These are phyloP conservation scores for Zonitis immaculata DNA, from an alignment of 2,888 invertebrate species.

Conservation along the genomic window DNA sequence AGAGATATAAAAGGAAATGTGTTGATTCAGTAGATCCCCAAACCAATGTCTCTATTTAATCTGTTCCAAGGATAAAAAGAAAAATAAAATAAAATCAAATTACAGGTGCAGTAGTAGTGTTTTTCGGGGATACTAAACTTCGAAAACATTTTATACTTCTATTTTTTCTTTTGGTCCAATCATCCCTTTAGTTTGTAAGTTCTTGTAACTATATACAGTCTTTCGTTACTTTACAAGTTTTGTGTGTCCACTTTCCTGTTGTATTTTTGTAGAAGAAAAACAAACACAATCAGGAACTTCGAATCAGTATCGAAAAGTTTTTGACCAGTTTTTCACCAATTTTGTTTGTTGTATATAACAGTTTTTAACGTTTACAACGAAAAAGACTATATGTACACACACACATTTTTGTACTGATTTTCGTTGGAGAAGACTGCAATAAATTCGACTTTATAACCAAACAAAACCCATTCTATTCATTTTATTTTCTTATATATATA, in stretches of 20 bases:
- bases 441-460: conserved; percentile 17
- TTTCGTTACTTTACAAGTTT: neutral
- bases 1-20: neutral
- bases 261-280: conserved; percentile 21
- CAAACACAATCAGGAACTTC: conserved; percentile 28
- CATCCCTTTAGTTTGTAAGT: neutral
- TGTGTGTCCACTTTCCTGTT: conserved; percentile 12
- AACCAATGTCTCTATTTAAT: neutral
- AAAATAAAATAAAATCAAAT: neutral
- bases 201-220: neutral
- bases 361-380: conserved; percentile 17
- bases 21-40: neutral
- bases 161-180: neutral
- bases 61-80: neutral
- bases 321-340: neutral
- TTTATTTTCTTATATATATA: neutral
- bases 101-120: neutral
- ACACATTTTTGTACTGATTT: conserved; percentile 22
- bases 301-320: neutral
- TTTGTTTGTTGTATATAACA: neutral
- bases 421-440: conserved; percentile 12
- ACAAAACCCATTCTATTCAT: neutral
- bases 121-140: neutral
- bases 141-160: neutral
- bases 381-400: conserved; percentile 21